Percentiles rank a stretch among this genome's conserved stretches.
These are phyloP conservation scores for Bombus cullumanus DNA, from an alignment of 1,140 invertebrate genomes.

Conservation along the genomic window DNA sequence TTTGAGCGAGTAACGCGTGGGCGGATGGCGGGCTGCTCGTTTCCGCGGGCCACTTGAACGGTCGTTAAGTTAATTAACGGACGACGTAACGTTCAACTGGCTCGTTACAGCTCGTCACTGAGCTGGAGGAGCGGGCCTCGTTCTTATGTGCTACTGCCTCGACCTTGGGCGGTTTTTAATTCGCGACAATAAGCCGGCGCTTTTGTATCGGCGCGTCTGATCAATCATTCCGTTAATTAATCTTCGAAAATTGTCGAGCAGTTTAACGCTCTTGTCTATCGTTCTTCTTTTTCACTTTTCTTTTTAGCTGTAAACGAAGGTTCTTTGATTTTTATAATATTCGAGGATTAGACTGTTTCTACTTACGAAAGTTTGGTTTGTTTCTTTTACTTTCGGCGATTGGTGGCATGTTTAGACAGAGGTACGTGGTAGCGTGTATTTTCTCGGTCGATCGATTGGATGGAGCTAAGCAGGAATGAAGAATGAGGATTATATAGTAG, in stretches of 20 bases:
- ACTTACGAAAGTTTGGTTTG: no score
- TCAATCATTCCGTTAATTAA: not conserved
- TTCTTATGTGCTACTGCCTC: not conserved
- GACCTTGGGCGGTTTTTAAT: conserved; percentile 33
- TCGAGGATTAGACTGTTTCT: not conserved
- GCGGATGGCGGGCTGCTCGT: conserved; percentile 60
- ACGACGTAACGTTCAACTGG: conserved; percentile 68
- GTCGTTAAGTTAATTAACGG: conserved; percentile 79
- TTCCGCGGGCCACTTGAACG: conserved; percentile 72
- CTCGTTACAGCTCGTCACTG: not conserved
- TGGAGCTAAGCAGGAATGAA: no score
- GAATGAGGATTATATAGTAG: no score
- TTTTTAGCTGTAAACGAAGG: not conserved
- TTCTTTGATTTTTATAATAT: not conserved
- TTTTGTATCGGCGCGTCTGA: not conserved
- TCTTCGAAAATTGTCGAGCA: not conserved
- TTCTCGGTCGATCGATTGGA: no score
- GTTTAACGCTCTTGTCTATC: not conserved
- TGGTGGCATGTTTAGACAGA: no score
- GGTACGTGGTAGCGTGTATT: no score
- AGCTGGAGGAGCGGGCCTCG: not conserved
- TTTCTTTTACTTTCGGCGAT: no score
- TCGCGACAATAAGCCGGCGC: not conserved
- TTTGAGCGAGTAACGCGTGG: conserved; percentile 24
- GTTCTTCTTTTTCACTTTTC: not conserved